Evolutionary conservation across 2,888 invertebrate genomes (phyloP).

Genomic region (Pocota personata): DNA sequence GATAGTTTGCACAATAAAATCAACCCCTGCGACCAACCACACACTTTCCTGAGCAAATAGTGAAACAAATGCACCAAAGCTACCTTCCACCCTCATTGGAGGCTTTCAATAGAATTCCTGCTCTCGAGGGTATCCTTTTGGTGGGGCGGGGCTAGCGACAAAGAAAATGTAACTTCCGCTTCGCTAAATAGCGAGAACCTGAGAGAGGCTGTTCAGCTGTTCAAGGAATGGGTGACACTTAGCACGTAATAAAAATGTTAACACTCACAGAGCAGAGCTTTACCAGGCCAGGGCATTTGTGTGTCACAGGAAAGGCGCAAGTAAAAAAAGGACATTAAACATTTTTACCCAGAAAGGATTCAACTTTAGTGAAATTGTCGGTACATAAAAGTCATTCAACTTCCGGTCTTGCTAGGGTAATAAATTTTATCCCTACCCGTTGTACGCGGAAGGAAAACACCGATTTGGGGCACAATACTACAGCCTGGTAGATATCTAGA

Average conservation of each 20-base stretch:
- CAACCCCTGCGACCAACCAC: conserved; percentile 50
- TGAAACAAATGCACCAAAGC: conserved; percentile 54
- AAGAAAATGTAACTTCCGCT: conserved; percentile 58
- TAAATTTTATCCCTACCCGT: conserved; percentile 29
- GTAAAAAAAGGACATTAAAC: conserved; percentile 53
- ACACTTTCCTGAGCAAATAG: conserved; percentile 51
- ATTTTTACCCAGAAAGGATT: conserved; percentile 70
- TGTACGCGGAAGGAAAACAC: conserved; percentile 27
- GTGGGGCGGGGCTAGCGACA: no score
- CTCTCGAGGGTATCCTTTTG: background rate
- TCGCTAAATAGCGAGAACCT: conserved; percentile 26
- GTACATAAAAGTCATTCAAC: conserved; percentile 71
- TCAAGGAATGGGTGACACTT: conserved; percentile 38
- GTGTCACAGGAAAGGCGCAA: conserved; percentile 33
- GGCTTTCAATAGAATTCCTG: conserved; percentile 1
- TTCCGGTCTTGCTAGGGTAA: conserved; percentile 57
- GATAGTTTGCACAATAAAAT: conserved; percentile 70
- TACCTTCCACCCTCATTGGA: conserved; percentile 26
- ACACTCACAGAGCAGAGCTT: conserved; percentile 47
- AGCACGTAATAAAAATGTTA: conserved; percentile 73
- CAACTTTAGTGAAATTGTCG: conserved; percentile 69
- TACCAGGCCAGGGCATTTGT: conserved; percentile 40
- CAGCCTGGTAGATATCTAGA: background rate
- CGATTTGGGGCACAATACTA: conserved; percentile 43
- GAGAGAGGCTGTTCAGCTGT: background rate